Base-by-base conservation (phyloP, 1,140 invertebrate genomes). In the Ceratosolen solmsi region DNA sequence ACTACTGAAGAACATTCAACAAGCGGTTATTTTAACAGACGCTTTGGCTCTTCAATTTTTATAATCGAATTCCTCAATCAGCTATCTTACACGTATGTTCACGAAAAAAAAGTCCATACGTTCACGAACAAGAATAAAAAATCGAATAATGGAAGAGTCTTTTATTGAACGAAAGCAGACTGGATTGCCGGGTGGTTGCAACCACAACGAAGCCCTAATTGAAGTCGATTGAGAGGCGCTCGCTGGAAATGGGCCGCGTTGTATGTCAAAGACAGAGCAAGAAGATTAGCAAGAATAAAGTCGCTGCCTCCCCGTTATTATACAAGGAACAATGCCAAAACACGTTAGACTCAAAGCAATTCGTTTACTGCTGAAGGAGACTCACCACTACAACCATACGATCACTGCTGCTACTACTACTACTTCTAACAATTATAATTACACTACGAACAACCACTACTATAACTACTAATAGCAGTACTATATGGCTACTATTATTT, bases 31-130 rank as follows among this genome's bases (percentile, higher is more conserved):
- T 79, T 79, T 71, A n/a, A 38, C 30, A 11, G 20, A 7, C 46
- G 46, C 41, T 51, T 17, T 0, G 17, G n/a, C 27, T 46, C 22
- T 46, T 79, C 51, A 63, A 63, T 80, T 80, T 60, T 80, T 63
- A 22, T 73, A 80, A 73, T 75, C 71, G 33, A 41, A 83, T 75
- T 79, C 70, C 25, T 49, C 22, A 75, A 74, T 60, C n/a, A 5
- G 38, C 17, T 38, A 27, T 70, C 27, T 49, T n/a, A 25, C 22
- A n/a, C 58, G 72, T 25, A 41, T 11, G 22, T 3, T 41, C 33
- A 27, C 63, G 46, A 49, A 83, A 78, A 54, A 51, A 33, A n/a
- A 76, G 63, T 46, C 74, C 30, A 58, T 60, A 56, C 33, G 11
- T 60, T 74, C n/a, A 17, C 1, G 15, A 51, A 56, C 27, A n/a